phyloP scores from a whole-genome alignment of 2,797 vertebrate genomes.

The Harpagifer antarcticus region DNA sequence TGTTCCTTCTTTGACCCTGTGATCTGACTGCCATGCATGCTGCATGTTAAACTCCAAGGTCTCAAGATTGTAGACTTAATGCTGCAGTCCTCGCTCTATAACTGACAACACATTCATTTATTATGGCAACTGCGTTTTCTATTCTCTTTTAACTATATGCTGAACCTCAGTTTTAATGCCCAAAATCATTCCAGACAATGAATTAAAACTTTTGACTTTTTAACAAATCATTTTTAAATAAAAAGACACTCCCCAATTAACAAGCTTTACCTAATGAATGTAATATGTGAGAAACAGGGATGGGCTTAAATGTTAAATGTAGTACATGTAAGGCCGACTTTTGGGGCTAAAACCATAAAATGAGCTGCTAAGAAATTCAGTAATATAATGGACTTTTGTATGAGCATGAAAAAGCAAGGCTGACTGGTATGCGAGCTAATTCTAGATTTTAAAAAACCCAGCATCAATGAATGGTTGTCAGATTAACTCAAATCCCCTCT shows the following conservation, averaged over 20 bases:
- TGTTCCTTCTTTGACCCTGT: neutral
- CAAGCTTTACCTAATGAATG: neutral
- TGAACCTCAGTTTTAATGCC: neutral
- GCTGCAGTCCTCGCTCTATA: neutral
- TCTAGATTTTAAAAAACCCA: conserved; percentile 12
- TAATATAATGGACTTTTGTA: neutral
- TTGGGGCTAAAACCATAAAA: neutral
- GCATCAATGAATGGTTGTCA: conserved; percentile 24
- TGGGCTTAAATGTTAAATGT: neutral
- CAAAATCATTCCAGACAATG: no score
- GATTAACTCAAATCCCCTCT: conserved; percentile 22
- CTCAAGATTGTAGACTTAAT: neutral
- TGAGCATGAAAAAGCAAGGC: conserved; percentile 1
- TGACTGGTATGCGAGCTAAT: conserved; percentile 6
- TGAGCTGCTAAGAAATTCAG: neutral
- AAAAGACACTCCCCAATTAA: conserved; percentile 10
- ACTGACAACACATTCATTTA: neutral
- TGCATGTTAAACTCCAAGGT: conserved; percentile 8
- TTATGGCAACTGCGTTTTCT: neutral
- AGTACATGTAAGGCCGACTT: neutral
- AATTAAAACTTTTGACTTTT: neutral
- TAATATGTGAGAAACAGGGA: no score
- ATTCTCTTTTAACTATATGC: neutral
- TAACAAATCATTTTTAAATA: neutral
- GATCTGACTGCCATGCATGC: neutral